Base-by-base conservation (phyloP, 2,113 vertebrate species). In the Saccopteryx bilineata region DNA sequence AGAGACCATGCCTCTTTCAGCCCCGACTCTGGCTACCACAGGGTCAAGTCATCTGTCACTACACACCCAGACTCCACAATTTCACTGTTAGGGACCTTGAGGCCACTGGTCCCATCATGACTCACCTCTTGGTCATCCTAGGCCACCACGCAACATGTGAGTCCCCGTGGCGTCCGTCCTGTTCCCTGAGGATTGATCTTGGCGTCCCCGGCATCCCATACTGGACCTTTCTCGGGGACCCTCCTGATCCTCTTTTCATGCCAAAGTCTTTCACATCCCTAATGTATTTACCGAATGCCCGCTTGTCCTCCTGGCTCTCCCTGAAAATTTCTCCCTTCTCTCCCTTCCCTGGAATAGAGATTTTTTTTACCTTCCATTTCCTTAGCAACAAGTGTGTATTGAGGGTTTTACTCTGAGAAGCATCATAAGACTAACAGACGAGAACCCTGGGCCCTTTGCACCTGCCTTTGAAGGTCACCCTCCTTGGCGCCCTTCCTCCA, bases 1-100 rank as follows among this genome's bases (percentile, higher is more conserved):
- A 13, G 11, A 63, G 54, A 56, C 2, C 4, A 8, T 3, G 31
- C 15, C 50, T 2, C 5, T 14, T 5, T 39, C 6, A 0, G 0
- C 18, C 13, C 17, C 1, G 5, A 5, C 33, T 56, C 23, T 69
- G 83, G 74, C 33, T 74, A 69, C 56, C 39, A 2, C 0, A 12
- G 60, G 61, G n/a, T 54, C 52, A 58, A 39, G 21, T 66, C 31
- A 39, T n/a, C 14, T 26, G n/a, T 74, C 50, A 23, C 12, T 39
- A 39, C 26, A 46, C 24, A 72, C 23, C 31, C 9, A 18, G 28
- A 46, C 21, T 17, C 71, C 19, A 17, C 8, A 19, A 7, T 33
- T 69, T 24, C 26, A 63, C 5, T 19, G 9, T 75, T 52, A 79
- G 48, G 15, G 78, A 75, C 26, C 56, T 54, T 84, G 93, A 65